Evolutionary conservation across 1,140 invertebrate genomes (phyloP), one percentile per base, ranked within the genome.

Genomic region (Ectropis grisescens): DNA sequence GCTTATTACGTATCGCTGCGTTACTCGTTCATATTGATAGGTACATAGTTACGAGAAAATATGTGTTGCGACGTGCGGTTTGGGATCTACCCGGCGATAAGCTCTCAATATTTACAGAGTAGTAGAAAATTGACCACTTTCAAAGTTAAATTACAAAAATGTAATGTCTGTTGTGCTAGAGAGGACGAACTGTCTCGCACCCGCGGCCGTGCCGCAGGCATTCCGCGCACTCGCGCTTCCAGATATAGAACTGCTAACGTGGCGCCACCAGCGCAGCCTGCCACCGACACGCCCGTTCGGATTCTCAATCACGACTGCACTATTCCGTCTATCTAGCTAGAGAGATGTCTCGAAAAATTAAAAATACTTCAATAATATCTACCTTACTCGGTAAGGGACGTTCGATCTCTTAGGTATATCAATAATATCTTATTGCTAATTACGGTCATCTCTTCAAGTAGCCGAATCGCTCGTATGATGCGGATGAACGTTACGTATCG

Each of bases 381-480:
- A 81, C 76, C 72, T 81, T 78, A 78, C 76, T 76, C 76, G 65
- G 76, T 81, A 81, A 78, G 76, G 76, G 76, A 81, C 72, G 75
- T 81, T 78, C 70, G 65, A 72, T 74, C 57, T 66, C 76, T 78
- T 81, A 81, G 65, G 59, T 76, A 72, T 71, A 74, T 72, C 58
- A 67, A 69, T 72, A 61, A 62, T 48, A 51, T 71, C 72, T 81
- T 78, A 78, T 72, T 71, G 72, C 76, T 81, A 78, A 74, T 55
- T 61, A 72, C 36, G 51, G 57, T 72, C 58, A 68, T 64, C 53
- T 62, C 47, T 56, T 59, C 71, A 47, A 64, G 58, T 68, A 68
- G 68, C 64, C 68, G 53, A 70, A 71, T 60, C 57, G 51, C 48
- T 67, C 39, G 47, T 60, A 61, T 41, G 48, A 46, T 42, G 59